Evolutionary conservation across 2,113 vertebrate genomes (phyloP).

Genomic region (Zootoca vivipara): DNA sequence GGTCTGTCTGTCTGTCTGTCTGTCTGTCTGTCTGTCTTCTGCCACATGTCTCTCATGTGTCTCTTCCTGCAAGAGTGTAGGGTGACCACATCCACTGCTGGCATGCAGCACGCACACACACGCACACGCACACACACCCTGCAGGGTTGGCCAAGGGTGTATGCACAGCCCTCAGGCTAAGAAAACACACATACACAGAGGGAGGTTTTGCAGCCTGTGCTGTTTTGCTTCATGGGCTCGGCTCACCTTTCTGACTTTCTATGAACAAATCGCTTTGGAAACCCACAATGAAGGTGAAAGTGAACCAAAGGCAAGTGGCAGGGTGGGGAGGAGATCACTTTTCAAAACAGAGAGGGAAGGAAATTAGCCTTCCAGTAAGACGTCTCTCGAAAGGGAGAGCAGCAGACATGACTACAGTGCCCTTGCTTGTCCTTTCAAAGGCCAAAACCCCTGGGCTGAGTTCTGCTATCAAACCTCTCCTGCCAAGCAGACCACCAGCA

Average conservation of each 20-base stretch:
- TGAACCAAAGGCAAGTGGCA: neutral
- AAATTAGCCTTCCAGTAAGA: neutral
- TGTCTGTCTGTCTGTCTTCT: no score
- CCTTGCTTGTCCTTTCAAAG: neutral
- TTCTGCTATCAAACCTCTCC: neutral
- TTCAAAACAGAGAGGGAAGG: neutral
- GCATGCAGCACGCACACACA: no score
- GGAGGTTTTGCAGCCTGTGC: neutral
- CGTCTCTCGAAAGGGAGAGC: neutral
- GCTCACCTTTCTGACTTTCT: neutral
- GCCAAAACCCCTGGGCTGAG: no score
- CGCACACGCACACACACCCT: no score
- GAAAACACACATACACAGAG: neutral
- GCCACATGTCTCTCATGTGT: no score
- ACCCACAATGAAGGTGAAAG: neutral
- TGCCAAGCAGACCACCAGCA: neutral
- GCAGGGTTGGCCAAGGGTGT: neutral
- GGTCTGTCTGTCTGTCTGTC: no score
- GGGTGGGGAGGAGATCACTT: neutral
- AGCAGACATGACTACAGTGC: neutral
- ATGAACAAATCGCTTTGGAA: neutral
- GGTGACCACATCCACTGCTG: no score
- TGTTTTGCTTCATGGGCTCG: neutral
- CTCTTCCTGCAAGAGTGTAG: no score
- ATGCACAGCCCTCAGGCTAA: no score